phyloP scores from a whole-genome alignment of 2,113 vertebrate genomes.

The Hippoglossus stenolepis region DNA sequence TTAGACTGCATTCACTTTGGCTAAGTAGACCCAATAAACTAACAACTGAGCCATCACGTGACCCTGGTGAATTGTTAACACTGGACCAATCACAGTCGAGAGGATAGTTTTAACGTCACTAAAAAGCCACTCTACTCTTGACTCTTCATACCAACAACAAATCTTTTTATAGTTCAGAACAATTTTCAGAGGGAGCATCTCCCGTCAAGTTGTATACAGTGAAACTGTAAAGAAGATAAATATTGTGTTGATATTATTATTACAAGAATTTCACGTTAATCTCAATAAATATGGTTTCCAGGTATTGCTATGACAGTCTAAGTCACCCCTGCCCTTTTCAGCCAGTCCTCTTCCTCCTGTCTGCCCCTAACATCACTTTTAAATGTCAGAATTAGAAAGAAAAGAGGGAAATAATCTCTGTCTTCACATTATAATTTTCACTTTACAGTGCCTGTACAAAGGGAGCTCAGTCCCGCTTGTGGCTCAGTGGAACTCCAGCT shows the following conservation, averaged over 20 bases:
- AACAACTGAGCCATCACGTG: no score
- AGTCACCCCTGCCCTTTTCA: neutral
- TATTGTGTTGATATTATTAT: conserved; percentile 16
- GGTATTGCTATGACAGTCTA: conserved; percentile 56
- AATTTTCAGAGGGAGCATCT: conserved; percentile 14
- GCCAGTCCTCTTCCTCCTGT: no score
- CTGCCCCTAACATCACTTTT: neutral
- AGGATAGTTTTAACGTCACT: neutral
- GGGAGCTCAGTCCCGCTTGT: neutral
- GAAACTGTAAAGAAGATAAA: conserved; percentile 20
- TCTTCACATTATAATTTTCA: conserved; percentile 11
- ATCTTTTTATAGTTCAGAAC: conserved; percentile 36
- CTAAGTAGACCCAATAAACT: no score
- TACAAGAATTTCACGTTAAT: conserved; percentile 26
- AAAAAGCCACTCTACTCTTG: no score
- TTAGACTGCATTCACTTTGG: no score
- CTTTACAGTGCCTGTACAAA: conserved; percentile 8
- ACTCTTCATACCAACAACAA: neutral
- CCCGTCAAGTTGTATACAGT: neutral
- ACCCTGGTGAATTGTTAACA: no score
- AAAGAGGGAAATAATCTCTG: neutral
- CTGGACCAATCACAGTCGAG: neutral
- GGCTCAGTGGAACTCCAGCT: conserved; percentile 14
- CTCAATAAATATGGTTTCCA: neutral
- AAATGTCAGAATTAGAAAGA: neutral